phyloP scores from a whole-genome alignment of 2,797 vertebrate genomes.

The Rhabdomys pumilio region DNA sequence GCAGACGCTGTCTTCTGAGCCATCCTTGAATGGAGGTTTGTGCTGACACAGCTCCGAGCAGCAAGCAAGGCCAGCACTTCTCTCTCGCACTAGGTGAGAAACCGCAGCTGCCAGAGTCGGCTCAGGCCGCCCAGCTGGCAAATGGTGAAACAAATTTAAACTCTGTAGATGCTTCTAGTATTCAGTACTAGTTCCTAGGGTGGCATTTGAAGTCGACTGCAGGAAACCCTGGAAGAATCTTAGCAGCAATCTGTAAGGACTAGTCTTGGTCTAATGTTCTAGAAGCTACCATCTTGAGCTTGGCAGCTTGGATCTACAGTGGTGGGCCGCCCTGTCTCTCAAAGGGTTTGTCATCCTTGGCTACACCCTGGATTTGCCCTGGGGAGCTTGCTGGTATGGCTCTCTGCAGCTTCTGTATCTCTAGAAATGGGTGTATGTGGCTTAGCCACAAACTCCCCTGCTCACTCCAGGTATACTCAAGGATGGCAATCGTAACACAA shows the following conservation, averaged over 20 bases:
- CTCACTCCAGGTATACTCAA: not conserved
- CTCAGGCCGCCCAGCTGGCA: not conserved
- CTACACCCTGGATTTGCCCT: not conserved
- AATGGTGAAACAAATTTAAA: not conserved
- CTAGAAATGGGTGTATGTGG: too few relatives aligned
- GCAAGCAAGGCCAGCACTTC: not conserved
- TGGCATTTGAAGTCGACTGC: not conserved
- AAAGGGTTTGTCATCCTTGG: not conserved
- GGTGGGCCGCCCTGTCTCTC: not conserved
- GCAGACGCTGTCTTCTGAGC: not conserved
- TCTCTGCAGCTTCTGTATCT: not conserved
- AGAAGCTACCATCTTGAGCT: not conserved
- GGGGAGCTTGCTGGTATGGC: not conserved
- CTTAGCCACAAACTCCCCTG: not conserved
- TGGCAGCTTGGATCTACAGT: not conserved
- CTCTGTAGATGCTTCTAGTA: not conserved
- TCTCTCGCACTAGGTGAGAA: not conserved
- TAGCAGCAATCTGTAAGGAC: not conserved
- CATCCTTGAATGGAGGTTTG: not conserved
- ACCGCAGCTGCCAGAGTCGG: not conserved
- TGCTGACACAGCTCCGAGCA: not conserved
- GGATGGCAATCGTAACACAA: not conserved
- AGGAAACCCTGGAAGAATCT: not conserved
- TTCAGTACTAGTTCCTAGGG: rapidly evolving
- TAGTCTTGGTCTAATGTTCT: not conserved